Evolutionary conservation across 2,888 invertebrate species (phyloP), one percentile per base, ranked within the genome.

Genomic region (Nysson spinosus): DNA sequence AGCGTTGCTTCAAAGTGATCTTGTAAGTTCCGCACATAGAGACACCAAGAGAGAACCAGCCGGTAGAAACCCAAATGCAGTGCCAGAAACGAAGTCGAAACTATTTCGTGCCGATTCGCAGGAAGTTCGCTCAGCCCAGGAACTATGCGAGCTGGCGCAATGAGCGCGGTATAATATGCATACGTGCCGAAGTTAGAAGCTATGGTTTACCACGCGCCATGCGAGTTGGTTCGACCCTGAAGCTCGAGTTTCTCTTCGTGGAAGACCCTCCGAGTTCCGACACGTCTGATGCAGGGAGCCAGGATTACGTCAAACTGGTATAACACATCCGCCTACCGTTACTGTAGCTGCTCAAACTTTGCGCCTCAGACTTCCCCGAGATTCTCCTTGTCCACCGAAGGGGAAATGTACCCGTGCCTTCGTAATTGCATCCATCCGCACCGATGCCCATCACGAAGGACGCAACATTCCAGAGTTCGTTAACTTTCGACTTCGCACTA

Each of bases 231-330:
- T 17, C 62, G 50, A 51, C 62, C 40, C 51, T 54, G 69, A 64
- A 67, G 61, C 66, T 72, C 54, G 67, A 76, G 66, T 62, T 69
- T 72, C 69, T 30, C 39, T 28, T 44, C 51, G 14, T n/a, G n/a
- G 12, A 26, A 42, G 47, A 47, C 42, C 54, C 34, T 52, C 28
- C 24, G 55, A 47, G 52, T 60, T 61, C 56, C 56, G 28, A 20
- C 22, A 35, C 55, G 51, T 47, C 61, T 52, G 57, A 61, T 32
- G 79, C 77, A 69, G 71, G 63, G 60, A n/a, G n/a, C 34, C 52
- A 4, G 64, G 81, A 83, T 83, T 82, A 80, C 80, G 78, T 81
- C 80, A 83, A 83, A 83, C 81, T 72, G 58, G 75, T 79, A 79
- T 80, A 79, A 79, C 83, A 73, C 78, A 80, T 79, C 77, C 77